A percentile compares a stretch with the other conserved stretches of the same genome.
Evolutionary conservation across 2,113 vertebrate species (phyloP).

Genomic region (Neogobius melanostomus): DNA sequence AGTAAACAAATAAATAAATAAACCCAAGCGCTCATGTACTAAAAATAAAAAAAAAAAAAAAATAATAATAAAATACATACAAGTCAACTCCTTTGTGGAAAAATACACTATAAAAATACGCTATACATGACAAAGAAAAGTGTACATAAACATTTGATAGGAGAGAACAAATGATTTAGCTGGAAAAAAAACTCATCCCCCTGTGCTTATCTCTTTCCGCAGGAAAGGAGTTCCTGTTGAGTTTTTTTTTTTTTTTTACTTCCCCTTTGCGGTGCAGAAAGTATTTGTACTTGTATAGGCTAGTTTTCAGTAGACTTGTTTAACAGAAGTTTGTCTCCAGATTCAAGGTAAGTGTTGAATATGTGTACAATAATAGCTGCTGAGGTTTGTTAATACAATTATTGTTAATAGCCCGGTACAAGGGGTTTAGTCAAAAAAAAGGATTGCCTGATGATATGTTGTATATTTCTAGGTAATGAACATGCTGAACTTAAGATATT

Average conservation of each 20-base stretch:
- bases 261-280: neutral
- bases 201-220: slow-evolving; percentile 40
- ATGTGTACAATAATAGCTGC: neutral
- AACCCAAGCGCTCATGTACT: too few species aligned
- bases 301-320: neutral
- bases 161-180: too few species aligned
- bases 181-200: neutral
- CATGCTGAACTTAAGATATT: slow-evolving; percentile 37
- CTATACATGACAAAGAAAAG: too few species aligned
- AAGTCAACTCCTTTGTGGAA: neutral
- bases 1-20: too few species aligned
- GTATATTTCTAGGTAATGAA: neutral
- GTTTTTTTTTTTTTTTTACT: slow-evolving; percentile 16
- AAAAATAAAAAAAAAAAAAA: too few species aligned
- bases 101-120: too few species aligned
- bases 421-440: too few species aligned
- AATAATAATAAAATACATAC: neutral
- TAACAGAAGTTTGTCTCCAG: neutral
- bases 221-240: slow-evolving; percentile 44
- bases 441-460: neutral
- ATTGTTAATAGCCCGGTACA: too few species aligned
- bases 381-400: too few species aligned
- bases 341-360: slow-evolving; percentile 27
- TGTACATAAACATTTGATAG: too few species aligned
- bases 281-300: neutral